These are phyloP conservation scores for Thunnus thynnus DNA, from an alignment of 2,113 vertebrate species.

Conservation along the genomic window DNA sequence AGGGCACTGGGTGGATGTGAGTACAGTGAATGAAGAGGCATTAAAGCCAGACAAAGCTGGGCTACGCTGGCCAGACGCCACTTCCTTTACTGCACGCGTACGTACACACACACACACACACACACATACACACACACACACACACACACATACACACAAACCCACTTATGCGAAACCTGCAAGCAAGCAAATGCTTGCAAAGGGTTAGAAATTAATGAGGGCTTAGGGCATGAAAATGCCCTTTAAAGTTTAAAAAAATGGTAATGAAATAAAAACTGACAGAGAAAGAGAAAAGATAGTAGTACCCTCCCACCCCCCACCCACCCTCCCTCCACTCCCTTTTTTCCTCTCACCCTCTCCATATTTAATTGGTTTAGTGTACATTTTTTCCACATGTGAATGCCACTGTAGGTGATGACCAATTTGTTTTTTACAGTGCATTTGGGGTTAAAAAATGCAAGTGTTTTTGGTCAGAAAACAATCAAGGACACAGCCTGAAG, in stretches of 20 bases:
- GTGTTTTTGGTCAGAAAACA: slow-evolving; percentile 41
- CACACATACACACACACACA: slow-evolving; percentile 4
- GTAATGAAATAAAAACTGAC: slow-evolving; percentile 40
- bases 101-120: slow-evolving; percentile 25
- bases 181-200: slow-evolving; percentile 64
- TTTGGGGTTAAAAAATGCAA: background rate
- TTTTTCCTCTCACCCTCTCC: background rate
- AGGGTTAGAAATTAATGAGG: slow-evolving; percentile 64
- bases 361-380: slow-evolving; percentile 26
- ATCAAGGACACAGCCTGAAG: slow-evolving; percentile 56
- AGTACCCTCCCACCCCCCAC: no score
- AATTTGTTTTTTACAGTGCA: background rate
- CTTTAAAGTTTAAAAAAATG: slow-evolving; percentile 66
- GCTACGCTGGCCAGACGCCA: slow-evolving; percentile 68
- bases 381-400: background rate
- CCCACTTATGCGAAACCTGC: slow-evolving; percentile 55
- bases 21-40: slow-evolving; percentile 72
- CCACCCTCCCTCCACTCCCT: no score
- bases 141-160: slow-evolving; percentile 18
- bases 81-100: slow-evolving; percentile 56
- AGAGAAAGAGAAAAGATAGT: slow-evolving; percentile 15
- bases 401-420: background rate
- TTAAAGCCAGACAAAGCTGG: slow-evolving; percentile 76
- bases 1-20: slow-evolving; percentile 60
- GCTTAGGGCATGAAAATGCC: slow-evolving; percentile 43